These are phyloP conservation scores for Chitala chitala DNA, from an alignment of 2,113 vertebrate species.

Conservation along the genomic window DNA sequence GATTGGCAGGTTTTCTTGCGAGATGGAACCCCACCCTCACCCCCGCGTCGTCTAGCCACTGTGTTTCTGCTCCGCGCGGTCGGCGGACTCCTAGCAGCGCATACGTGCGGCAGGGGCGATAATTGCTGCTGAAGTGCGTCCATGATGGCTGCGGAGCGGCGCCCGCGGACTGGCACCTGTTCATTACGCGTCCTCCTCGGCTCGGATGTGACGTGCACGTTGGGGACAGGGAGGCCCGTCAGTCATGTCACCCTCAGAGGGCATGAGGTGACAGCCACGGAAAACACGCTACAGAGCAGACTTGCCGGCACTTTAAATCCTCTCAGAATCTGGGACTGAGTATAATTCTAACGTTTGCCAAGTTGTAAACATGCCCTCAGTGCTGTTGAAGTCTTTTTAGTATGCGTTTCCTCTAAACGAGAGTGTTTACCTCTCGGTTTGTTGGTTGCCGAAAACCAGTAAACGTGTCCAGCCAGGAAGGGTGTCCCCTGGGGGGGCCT, in stretches of 20 bases:
- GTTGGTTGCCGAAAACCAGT: background rate
- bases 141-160: constrained; percentile 74
- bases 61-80: constrained; percentile 65
- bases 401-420: background rate
- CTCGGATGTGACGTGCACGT: constrained; percentile 46
- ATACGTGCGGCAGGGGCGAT: constrained; percentile 59
- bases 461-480: constrained; percentile 16
- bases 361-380: too few species aligned
- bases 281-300: background rate
- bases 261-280: constrained; percentile 10
- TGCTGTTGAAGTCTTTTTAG: background rate
- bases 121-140: constrained; percentile 84
- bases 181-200: constrained; percentile 58
- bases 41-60: constrained; percentile 58
- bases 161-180: constrained; percentile 59
- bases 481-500: constrained; percentile 1
- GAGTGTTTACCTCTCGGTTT: background rate
- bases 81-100: constrained; percentile 71
- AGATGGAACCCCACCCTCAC: constrained; percentile 62
- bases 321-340: too few species aligned
- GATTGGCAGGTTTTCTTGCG: constrained; percentile 59
- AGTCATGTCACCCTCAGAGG: constrained; percentile 28
- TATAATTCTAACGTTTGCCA: too few species aligned
- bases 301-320: background rate
- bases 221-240: background rate